Percentiles rank a stretch among this genome's conserved stretches.
Evolutionary conservation across 2,113 vertebrate genomes (phyloP).

Genomic region (Charina bottae): DNA sequence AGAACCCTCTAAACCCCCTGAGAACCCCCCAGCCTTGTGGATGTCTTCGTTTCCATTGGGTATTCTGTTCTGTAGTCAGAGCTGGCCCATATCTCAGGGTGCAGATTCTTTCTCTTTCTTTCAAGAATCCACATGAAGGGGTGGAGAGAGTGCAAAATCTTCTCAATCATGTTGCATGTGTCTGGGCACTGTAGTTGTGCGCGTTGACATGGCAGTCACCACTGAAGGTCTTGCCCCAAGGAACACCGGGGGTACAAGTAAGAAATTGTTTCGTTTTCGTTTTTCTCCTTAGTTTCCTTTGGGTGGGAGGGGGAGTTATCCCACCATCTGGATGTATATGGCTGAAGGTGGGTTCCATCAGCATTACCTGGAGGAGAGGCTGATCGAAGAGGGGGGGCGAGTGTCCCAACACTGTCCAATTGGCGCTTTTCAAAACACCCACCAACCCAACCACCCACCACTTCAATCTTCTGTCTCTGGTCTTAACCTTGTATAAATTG

Average conservation of each 20-base stretch:
- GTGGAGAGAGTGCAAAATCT: slow-evolving; percentile 44
- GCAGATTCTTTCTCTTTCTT: slow-evolving; percentile 24
- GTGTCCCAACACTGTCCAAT: neutral
- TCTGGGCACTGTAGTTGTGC: slow-evolving; percentile 35
- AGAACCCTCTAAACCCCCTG: neutral
- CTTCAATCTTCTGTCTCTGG: neutral
- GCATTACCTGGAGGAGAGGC: neutral
- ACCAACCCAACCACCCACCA: neutral
- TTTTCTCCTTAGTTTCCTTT: neutral
- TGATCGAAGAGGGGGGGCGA: neutral
- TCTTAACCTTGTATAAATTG: slow-evolving; percentile 20
- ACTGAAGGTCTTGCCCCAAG: slow-evolving; percentile 33
- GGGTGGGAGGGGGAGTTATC: neutral
- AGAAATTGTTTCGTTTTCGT: neutral
- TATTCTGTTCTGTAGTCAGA: slow-evolving; percentile 33
- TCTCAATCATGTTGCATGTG: slow-evolving; percentile 48
- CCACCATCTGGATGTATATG: neutral
- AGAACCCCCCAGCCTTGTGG: slow-evolving; percentile 40
- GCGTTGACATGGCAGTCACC: slow-evolving; percentile 37
- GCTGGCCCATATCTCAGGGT: slow-evolving; percentile 33
- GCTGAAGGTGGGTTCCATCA: slow-evolving; percentile 14
- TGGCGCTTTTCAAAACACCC: slow-evolving; percentile 15
- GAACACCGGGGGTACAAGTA: slow-evolving; percentile 12
- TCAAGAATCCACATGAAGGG: slow-evolving; percentile 13
- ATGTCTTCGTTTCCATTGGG: slow-evolving; percentile 30